Conservation (phyloP, 2,113 vertebrate genomes). For the Girardinichthys multiradiatus region DNA sequence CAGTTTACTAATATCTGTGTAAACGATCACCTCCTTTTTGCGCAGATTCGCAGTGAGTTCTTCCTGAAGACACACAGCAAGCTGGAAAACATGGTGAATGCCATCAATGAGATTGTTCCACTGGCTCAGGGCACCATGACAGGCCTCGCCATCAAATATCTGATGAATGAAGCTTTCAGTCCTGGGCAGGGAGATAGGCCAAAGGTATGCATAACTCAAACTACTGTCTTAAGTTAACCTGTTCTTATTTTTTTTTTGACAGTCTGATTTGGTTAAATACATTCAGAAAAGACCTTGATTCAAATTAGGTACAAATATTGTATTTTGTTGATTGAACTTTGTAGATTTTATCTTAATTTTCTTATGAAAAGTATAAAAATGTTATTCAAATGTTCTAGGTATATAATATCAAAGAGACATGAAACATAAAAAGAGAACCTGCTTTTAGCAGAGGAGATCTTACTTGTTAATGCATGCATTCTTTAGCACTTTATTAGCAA, state of each 20-base stretch:
- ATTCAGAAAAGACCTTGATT: not conserved
- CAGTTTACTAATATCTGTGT: not conserved
- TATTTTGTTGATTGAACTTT: not conserved
- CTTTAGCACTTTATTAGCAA: not conserved
- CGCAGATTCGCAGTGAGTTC: conserved; percentile 90
- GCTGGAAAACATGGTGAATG: conserved; percentile 85
- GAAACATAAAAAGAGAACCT: not conserved
- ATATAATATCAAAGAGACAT: not conserved
- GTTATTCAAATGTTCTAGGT: not conserved
- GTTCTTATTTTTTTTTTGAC: not conserved
- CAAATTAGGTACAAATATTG: not conserved
- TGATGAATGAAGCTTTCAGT: conserved; percentile 91
- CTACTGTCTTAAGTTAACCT: not conserved
- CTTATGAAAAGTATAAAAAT: not conserved
- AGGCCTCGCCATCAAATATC: conserved; percentile 92
- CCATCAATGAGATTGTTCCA: conserved; percentile 89
- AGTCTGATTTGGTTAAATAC: not conserved
- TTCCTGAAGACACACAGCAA: conserved; percentile 86
- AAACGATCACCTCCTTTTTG: not conserved
- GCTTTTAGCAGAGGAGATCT: not conserved
- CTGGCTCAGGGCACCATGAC: conserved; percentile 98
- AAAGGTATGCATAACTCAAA: conserved; percentile 47
- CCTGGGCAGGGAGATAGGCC: conserved; percentile 86
- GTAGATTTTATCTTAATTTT: no score
- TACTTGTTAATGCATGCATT: not conserved